Conservation (phyloP, 2,113 vertebrate species). For the Sinocyclocheilus grahami region DNA sequence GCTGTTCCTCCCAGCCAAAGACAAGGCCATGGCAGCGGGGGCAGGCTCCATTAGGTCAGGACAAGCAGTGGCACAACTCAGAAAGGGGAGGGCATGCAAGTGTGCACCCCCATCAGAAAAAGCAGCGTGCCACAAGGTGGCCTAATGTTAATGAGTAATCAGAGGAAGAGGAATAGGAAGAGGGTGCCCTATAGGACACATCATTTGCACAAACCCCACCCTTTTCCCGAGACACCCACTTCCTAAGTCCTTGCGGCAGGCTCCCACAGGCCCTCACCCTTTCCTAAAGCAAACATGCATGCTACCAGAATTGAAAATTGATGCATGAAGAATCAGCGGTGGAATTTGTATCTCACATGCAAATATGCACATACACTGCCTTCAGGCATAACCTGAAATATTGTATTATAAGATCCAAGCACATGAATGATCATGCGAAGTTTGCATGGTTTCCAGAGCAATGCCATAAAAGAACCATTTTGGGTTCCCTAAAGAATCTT, state of each 20-base stretch:
- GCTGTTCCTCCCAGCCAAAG: constrained; percentile 77
- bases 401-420: not conserved
- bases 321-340: not conserved
- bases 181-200: constrained; percentile 61
- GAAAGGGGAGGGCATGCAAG: constrained; percentile 52
- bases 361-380: not conserved
- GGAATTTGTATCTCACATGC: constrained; percentile 7
- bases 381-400: not conserved
- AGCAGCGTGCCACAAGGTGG: constrained; percentile 66
- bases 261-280: constrained; percentile 20
- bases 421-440: not conserved
- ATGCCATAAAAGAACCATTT: not conserved
- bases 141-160: constrained; percentile 70
- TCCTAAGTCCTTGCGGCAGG: constrained; percentile 32
- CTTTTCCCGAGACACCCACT: constrained; percentile 46
- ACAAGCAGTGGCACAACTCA: not conserved
- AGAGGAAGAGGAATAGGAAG: constrained; percentile 55
- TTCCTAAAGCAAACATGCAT: constrained; percentile 20
- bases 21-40: constrained; percentile 49
- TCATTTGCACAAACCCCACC: constrained; percentile 55
- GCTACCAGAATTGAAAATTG: constrained; percentile 5
- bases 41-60: not conserved
- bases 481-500: too few species aligned
- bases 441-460: not conserved
- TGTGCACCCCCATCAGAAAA: constrained; percentile 66